Conservation (phyloP, 53 echinoderm and acorn worm species). For the Patiria pectinifera region DNA sequence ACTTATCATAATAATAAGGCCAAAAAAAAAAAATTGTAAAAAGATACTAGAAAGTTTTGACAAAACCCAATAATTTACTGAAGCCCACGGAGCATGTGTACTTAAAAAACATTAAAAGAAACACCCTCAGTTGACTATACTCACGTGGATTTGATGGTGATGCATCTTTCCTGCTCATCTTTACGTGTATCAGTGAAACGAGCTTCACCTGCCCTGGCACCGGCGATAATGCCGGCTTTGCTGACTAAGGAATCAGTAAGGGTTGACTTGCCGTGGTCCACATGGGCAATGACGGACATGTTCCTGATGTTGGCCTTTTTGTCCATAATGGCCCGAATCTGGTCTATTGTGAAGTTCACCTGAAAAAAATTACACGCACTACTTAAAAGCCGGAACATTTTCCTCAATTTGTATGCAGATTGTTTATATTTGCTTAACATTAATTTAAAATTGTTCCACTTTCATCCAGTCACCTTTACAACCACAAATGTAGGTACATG, state of each 20-base stretch:
- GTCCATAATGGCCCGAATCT: constrained; percentile 98
- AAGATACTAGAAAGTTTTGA: background rate
- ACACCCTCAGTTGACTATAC: constrained; percentile 14
- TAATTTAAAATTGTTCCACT: too few species aligned
- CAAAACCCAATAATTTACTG: too few species aligned
- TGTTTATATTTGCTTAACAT: too few species aligned
- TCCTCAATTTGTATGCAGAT: too few species aligned
- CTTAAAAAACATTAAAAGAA: background rate
- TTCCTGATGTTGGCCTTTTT: constrained; percentile 93
- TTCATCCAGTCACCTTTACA: too few species aligned
- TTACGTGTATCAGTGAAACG: constrained; percentile 95
- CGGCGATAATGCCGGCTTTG: constrained; percentile 95
- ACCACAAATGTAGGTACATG: too few species aligned
- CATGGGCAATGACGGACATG: constrained; percentile 99
- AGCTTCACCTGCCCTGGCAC: constrained; percentile 82
- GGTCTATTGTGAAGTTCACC: constrained; percentile 98
- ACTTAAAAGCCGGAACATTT: too few species aligned
- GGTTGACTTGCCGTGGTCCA: constrained; percentile 98
- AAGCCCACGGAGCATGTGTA: background rate
- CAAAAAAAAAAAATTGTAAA: too few species aligned
- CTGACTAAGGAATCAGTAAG: constrained; percentile 94
- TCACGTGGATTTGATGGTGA: constrained; percentile 99
- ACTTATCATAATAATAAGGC: too few species aligned
- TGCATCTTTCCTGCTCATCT: constrained; percentile 95
- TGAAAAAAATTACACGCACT: constrained; percentile 10